A percentile compares a stretch with the other conserved stretches of the same genome.
Evolutionary conservation across 2,797 vertebrate species (phyloP).

Genomic region (Amblyraja radiata): DNA sequence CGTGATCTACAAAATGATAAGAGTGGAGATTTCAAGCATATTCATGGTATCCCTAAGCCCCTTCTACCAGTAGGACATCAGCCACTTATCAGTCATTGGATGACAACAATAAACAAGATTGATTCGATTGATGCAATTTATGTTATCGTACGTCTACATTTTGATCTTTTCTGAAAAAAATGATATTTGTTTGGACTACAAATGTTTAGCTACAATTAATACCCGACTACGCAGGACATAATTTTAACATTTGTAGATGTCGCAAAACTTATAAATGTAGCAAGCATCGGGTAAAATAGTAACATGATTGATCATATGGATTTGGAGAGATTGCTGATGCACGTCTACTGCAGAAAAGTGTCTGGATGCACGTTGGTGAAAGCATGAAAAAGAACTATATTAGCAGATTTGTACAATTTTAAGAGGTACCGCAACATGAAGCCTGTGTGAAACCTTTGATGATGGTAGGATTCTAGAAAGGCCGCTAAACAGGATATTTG

Average conservation of each 20-base stretch:
- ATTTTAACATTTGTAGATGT: not conserved
- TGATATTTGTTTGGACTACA: not conserved
- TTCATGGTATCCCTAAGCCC: conserved; percentile 60
- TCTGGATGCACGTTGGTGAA: not conserved
- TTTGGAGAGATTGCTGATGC: too few species aligned
- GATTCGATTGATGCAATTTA: conserved; percentile 52
- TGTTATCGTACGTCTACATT: conserved; percentile 55
- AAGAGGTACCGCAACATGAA: not conserved
- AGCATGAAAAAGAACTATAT: not conserved
- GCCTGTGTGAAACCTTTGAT: not conserved
- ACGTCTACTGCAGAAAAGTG: not conserved
- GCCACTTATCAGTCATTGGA: conserved; percentile 62
- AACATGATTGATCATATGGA: not conserved
- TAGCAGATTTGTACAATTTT: not conserved
- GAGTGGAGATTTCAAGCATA: conserved; percentile 53
- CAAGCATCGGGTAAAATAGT: not conserved
- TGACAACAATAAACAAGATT: conserved; percentile 51
- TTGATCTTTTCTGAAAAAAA: not conserved
- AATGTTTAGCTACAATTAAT: not conserved
- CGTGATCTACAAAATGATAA: conserved; percentile 56
- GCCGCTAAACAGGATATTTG: not conserved
- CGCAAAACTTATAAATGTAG: not conserved
- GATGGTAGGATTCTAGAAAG: not conserved
- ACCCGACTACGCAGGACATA: not conserved
- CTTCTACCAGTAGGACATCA: conserved; percentile 62